Conservation (phyloP, 2,888 invertebrate genomes). For the Zelleria hepariella region DNA sequence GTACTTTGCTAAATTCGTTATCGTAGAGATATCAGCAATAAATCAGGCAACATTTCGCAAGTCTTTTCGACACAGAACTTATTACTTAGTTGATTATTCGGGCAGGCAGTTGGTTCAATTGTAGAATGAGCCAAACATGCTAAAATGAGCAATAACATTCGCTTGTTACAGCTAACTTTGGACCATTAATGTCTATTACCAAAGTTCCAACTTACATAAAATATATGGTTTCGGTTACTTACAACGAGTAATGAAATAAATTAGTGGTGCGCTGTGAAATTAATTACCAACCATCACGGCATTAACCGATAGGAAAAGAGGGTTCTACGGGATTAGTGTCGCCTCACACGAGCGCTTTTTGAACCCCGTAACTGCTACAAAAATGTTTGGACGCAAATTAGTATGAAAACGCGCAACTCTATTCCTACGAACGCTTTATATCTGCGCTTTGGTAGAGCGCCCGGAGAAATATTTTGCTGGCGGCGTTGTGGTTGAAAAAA, state of each 20-base stretch:
- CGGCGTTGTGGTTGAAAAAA: too few relatives aligned
- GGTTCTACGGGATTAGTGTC: slow-evolving; percentile 17
- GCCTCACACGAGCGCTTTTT: too few relatives aligned
- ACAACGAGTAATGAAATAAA: slow-evolving; percentile 61
- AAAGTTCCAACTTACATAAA: slow-evolving; percentile 45
- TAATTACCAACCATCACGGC: slow-evolving; percentile 63
- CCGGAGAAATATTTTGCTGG: too few relatives aligned
- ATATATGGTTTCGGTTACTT: slow-evolving; percentile 41
- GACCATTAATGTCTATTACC: slow-evolving; percentile 19
- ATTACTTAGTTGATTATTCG: neutral
- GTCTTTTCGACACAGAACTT: neutral
- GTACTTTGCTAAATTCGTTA: too few relatives aligned
- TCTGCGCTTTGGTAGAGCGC: too few relatives aligned
- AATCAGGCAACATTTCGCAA: neutral
- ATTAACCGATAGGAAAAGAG: slow-evolving; percentile 33
- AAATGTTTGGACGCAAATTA: too few relatives aligned
- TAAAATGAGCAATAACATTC: neutral
- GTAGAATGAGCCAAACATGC: neutral
- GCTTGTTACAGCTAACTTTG: slow-evolving; percentile 18
- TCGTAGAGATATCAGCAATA: neutral
- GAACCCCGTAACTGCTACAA: too few relatives aligned
- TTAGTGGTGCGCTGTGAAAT: slow-evolving; percentile 55
- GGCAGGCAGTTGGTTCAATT: neutral
- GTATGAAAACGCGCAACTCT: too few relatives aligned
- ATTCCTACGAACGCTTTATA: too few relatives aligned